Evolutionary conservation across 2,797 vertebrate genomes (phyloP).

Genomic region (Octomys mimax): DNA sequence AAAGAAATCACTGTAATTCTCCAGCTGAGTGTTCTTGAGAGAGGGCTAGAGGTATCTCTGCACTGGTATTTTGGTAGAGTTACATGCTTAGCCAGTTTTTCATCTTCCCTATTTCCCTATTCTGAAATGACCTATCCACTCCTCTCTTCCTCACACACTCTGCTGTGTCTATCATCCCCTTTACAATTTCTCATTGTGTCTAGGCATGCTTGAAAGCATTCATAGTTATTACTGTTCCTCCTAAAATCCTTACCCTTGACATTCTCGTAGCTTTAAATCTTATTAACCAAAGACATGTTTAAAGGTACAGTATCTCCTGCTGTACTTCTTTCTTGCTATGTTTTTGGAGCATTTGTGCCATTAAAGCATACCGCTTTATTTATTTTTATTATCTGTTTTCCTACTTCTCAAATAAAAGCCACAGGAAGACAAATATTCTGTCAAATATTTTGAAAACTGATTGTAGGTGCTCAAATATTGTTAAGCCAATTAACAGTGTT

Average conservation of each 20-base stretch:
- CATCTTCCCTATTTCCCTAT: not conserved
- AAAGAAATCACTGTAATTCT: not conserved
- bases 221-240: not conserved
- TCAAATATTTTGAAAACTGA: constrained; percentile 45
- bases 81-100: not conserved
- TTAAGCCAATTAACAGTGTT: constrained; percentile 36
- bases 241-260: not conserved
- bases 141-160: not conserved
- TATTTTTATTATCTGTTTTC: constrained; percentile 54
- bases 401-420: constrained; percentile 52
- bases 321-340: constrained; percentile 2
- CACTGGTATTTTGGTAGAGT: not conserved
- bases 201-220: not conserved
- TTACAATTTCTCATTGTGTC: not conserved
- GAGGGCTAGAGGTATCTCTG: not conserved
- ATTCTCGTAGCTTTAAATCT: not conserved
- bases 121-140: not conserved
- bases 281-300: constrained; percentile 42
- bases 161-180: not conserved
- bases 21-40: not conserved
- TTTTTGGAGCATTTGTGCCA: constrained; percentile 19
- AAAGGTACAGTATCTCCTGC: not conserved
- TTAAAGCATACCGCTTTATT: constrained; percentile 38
- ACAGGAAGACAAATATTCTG: constrained; percentile 33
- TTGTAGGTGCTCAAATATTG: constrained; percentile 19